phyloP scores from a whole-genome alignment of 2,113 vertebrate genomes.

The Pygoscelis antarcticus region DNA sequence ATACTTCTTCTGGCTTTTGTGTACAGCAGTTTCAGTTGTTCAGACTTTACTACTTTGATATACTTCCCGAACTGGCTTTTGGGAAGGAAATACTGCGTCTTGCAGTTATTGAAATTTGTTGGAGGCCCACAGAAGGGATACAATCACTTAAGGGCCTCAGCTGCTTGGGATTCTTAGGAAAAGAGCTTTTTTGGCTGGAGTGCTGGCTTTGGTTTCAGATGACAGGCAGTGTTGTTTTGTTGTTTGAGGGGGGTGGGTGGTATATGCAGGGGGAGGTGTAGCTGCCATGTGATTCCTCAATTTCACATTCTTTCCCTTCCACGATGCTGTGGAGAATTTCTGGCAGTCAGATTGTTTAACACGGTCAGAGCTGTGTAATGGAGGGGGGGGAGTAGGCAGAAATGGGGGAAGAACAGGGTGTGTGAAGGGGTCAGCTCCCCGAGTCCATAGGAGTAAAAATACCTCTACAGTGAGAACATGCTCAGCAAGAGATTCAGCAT shows the following conservation, averaged over 20 bases:
- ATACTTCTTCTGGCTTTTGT: constrained; percentile 23
- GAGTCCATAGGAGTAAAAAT: not conserved
- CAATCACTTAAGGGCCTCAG: constrained; percentile 69
- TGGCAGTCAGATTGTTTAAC: constrained; percentile 38
- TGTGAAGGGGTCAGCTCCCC: not conserved
- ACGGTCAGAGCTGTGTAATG: not conserved
- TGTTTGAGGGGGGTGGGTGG: constrained; percentile 54
- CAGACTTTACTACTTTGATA: constrained; percentile 12
- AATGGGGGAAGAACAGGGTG: not conserved
- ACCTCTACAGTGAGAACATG: not conserved
- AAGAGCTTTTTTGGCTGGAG: constrained; percentile 36
- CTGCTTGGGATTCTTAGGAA: constrained; percentile 71
- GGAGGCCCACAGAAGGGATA: constrained; percentile 75
- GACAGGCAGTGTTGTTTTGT: constrained; percentile 70
- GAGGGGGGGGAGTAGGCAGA: not conserved
- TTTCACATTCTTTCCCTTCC: constrained; percentile 61
- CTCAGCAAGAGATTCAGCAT: not conserved
- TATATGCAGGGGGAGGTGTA: constrained; percentile 42
- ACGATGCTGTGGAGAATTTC: constrained; percentile 71
- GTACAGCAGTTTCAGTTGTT: constrained; percentile 14
- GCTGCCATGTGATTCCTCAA: constrained; percentile 55
- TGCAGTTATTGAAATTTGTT: constrained; percentile 39
- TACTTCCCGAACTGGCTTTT: constrained; percentile 46
- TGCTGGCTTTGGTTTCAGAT: constrained; percentile 42
- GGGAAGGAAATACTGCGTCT: constrained; percentile 73